Conservation (phyloP, 2,888 invertebrate genomes). For the Acrobasis consociella region DNA sequence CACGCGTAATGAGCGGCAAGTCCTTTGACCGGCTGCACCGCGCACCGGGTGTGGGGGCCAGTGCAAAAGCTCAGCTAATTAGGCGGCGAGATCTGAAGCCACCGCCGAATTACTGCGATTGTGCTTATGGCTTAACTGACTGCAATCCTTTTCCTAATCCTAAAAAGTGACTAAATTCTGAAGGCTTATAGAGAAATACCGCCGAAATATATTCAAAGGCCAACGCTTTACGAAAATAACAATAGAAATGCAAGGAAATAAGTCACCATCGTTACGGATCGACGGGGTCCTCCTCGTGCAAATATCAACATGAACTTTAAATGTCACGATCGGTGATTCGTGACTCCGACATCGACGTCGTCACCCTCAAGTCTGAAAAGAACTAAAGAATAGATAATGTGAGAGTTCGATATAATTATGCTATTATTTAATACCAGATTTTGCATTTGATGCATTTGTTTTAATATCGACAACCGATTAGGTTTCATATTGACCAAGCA, state of each 20-base stretch:
- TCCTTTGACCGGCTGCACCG: slow-evolving; percentile 76
- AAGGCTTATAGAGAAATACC: slow-evolving; percentile 10
- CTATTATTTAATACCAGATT: too few relatives aligned
- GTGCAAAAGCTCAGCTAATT: slow-evolving; percentile 75
- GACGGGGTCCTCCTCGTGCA: slow-evolving; percentile 46
- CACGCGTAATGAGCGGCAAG: slow-evolving; percentile 75
- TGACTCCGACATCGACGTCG: slow-evolving; percentile 32
- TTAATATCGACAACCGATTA: too few relatives aligned
- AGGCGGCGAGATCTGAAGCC: slow-evolving; percentile 75
- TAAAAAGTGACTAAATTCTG: slow-evolving; percentile 40
- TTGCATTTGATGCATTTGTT: too few relatives aligned
- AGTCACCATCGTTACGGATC: slow-evolving; percentile 44
- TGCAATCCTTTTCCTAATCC: slow-evolving; percentile 46
- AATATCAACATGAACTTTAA: slow-evolving; percentile 79
- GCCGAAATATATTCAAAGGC: slow-evolving; percentile 15
- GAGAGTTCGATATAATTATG: slow-evolving; percentile 25
- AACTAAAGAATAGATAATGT: background rate
- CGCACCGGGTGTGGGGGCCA: slow-evolving; percentile 33
- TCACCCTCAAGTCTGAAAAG: slow-evolving; percentile 17
- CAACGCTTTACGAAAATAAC: slow-evolving; percentile 17
- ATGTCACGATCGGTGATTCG: slow-evolving; percentile 64
- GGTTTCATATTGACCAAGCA: too few relatives aligned
- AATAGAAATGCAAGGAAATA: slow-evolving; percentile 28
- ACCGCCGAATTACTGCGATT: slow-evolving; percentile 73
- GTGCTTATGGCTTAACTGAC: slow-evolving; percentile 58